A percentile compares a stretch with the other conserved stretches of the same genome.
phyloP scores from a whole-genome alignment of 1,140 invertebrate genomes.

The Leptestheria dahalacensis region DNA sequence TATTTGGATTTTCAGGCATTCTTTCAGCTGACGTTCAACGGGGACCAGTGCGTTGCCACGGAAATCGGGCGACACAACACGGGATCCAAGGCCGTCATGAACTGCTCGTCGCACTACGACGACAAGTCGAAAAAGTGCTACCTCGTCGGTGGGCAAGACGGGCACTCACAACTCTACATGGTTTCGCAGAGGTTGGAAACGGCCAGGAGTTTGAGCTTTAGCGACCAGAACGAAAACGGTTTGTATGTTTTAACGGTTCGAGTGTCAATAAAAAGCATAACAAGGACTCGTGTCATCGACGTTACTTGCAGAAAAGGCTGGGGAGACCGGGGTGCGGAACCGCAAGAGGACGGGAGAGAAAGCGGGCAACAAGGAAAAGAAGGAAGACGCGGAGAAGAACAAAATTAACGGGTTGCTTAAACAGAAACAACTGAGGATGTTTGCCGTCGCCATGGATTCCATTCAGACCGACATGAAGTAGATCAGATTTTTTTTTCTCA shows the following conservation, averaged over 20 bases:
- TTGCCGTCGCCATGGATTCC: conserved; percentile 51
- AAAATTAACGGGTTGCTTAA: neutral
- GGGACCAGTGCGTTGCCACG: conserved; percentile 59
- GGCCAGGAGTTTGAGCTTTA: conserved; percentile 1
- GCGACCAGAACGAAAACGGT: conserved; percentile 8
- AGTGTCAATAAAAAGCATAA: neutral
- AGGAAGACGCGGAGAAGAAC: neutral
- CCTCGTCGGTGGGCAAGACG: conserved; percentile 79
- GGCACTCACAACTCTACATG: conserved; percentile 73
- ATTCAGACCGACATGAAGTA: conserved; percentile 65
- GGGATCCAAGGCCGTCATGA: conserved; percentile 79
- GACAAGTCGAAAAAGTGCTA: conserved; percentile 51
- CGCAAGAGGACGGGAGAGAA: conserved; percentile 1
- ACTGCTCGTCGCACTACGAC: conserved; percentile 46
- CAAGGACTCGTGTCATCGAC: neutral
- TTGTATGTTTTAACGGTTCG: no score
- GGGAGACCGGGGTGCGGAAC: neutral
- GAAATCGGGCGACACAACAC: conserved; percentile 77
- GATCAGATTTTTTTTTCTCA: conserved; percentile 16
- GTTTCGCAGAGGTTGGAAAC: conserved; percentile 45
- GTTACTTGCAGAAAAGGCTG: neutral
- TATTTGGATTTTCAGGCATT: conserved; percentile 51
- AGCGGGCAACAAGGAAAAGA: neutral
- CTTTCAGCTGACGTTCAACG: conserved; percentile 73
- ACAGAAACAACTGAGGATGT: conserved; percentile 6